Evolutionary conservation across 2,113 vertebrate genomes (phyloP), one percentile per base, ranked within the genome.

Genomic region (Rana temporaria): DNA sequence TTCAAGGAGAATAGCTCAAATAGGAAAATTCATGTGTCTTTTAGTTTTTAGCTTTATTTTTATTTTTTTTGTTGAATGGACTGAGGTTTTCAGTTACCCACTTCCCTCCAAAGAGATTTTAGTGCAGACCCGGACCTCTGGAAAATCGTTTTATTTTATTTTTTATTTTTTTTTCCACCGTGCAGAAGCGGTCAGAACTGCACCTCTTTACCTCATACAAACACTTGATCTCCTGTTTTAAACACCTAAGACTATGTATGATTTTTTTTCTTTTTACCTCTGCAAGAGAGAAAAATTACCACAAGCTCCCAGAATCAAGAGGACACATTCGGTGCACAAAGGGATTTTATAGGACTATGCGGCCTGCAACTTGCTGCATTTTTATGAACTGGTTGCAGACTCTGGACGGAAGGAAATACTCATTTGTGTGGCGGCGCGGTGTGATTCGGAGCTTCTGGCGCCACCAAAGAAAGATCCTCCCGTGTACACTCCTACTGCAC

Each of bases 81-180:
- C 95, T 95, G 95, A 94, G 93, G 92, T 94, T 95, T 95, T 95
- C 93, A 95, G 92, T 94, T 92, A 92, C 93, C 94, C 92, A 92
- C 93, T 94, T 93, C 85, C 92, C 93, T 90, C 81, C 85, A 90
- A 91, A 90, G 88, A 86, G 90, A 87, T 86, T 62, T 6, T 52
- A 72, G 63, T 57, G 62, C 70, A 63, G 57, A 63, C 16, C 57
- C 42, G 14, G 64, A 20, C 19, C 79, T 56, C 60, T 11, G 20
- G 19, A 72, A 63, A 73, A 11, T 18, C 2, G 19, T 30, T n/a
- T 22, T 18, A 5, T 18, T 4, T 55, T 56, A n/a, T 22, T 18
- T 63, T 70, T 22, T 53, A 6, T 26, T 57, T 66, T 64, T 64
- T 89, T 90, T 86, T 89, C 89, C 89, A 88, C 90, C 90, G 90